Base-by-base conservation (phyloP, 2,113 vertebrate genomes). In the Indicator maculatus region DNA sequence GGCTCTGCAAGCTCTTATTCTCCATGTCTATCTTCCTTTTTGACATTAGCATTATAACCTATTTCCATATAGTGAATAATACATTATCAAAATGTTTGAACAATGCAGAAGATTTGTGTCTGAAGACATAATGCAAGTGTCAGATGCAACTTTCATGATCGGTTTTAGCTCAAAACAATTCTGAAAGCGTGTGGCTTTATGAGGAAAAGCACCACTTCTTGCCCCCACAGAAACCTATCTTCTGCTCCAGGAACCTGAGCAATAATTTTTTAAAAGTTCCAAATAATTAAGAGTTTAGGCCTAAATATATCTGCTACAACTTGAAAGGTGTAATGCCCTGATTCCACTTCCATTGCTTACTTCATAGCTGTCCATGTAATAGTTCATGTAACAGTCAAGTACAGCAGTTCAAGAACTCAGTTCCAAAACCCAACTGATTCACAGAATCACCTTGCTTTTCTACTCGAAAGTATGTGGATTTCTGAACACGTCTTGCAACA, bases 301-400 rank as follows among this genome's bases (percentile, higher is more conserved):
- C 86, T 93, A 91, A 93, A 75, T 72, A 72, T 82, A 86, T 86
- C 78, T 93, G 95, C 92, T 96, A 95, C 93, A 96, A 80, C 78
- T 95, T 92, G 93, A 91, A 93, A 88, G 81, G 69, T 65, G 70
- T 91, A 96, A 95, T 96, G 93, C 91, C 95, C 94, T 94, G 86
- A 93, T 79, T 69, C 76, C 52, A 36, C 79, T 93, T 85, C 87
- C 88, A 94, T 95, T 94, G 94, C 86, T 93, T 93, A 91, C 89
- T 94, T 93, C 83, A 94, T 83, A 91, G 90, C 79, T 94, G 83
- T 97, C 88, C 89, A 84, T 39, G 63, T 83, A 91, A 88, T 6
- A 93, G 93, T 93, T 80, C 61, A 8, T 44, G 64, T 93, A 93
- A 96, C 91, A 96, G 94, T 95, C 88, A 93, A 96, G 59, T 94